Percentiles rank a stretch among this genome's conserved stretches.
Evolutionary conservation across 2,797 vertebrate genomes (phyloP).

Genomic region (Lacerta agilis): DNA sequence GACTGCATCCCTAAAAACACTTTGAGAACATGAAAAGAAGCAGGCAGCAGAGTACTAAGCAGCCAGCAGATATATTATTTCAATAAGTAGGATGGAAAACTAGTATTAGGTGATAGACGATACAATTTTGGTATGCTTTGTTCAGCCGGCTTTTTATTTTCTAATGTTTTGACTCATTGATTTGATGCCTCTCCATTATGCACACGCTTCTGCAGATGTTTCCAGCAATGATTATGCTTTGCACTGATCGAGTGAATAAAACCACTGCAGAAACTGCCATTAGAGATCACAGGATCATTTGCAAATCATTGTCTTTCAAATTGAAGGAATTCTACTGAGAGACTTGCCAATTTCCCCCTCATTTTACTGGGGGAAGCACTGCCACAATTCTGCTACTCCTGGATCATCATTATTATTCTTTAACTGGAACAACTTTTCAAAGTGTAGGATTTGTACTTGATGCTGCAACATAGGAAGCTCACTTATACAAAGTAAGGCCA

Average conservation of each 20-base stretch:
- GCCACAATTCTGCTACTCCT: neutral
- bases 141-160: constrained; percentile 76
- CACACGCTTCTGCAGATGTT: constrained; percentile 69
- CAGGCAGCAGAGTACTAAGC: neutral
- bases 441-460: neutral
- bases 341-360: neutral
- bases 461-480: too few relatives aligned
- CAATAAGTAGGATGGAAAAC: constrained; percentile 63
- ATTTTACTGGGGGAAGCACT: neutral
- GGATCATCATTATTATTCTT: neutral
- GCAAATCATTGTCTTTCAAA: constrained; percentile 71
- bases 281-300: constrained; percentile 70
- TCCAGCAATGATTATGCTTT: constrained; percentile 69
- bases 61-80: constrained; percentile 55
- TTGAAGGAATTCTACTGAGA: constrained; percentile 64
- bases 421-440: neutral
- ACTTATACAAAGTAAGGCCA: too few relatives aligned
- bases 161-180: constrained; percentile 78
- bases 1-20: neutral
- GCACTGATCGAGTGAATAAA: constrained; percentile 73
- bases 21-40: neutral
- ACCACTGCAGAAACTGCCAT: constrained; percentile 67
- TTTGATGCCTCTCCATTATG: constrained; percentile 74
- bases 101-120: constrained; percentile 66
- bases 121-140: constrained; percentile 59